Evolutionary conservation across 2,113 vertebrate genomes (phyloP), one percentile per base, ranked within the genome.

Genomic region (Lasiurus cinereus): DNA sequence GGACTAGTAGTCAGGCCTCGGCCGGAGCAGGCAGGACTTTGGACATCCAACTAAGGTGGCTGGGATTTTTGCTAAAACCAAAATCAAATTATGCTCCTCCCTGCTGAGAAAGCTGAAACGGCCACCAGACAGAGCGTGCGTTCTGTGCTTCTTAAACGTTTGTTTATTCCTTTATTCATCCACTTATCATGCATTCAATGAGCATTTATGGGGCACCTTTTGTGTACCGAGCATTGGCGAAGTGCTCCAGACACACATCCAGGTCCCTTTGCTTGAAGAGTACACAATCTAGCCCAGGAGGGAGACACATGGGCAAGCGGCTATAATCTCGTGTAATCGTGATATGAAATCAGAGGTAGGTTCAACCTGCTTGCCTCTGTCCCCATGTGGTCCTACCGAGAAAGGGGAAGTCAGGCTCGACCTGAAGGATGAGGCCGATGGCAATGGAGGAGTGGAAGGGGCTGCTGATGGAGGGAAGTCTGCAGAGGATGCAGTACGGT

Each of bases 21-120:
- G n/a, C 50, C 3, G 0, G 33, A 4, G 19, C 0, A 1, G 56
- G 21, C 56, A 56, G 64, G 50, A 27, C 16, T 39, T 21, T 36
- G 33, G 33, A 29, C 8, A 27, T 4, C 27, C 33, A 54, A 24
- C 31, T 33, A 62, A 80, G 9, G 4, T 52, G 50, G n/a, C 48
- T 21, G n/a, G 72, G 24, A 56, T 22, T 70, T 84, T 84, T 69
- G 54, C 67, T 92, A 78, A 87, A 72, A 56, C 56, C 27, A 1
- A 88, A 78, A 78, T 66, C 3, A 6, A 27, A 67, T 77, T 56
- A 19, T 2, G 46, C 84, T 13, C 5, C 15, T 33, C n/a, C 21
- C 24, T 27, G 33, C 6, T 46, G 66, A 6, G 15, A 67, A 90
- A 50, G 19, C 29, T 39, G 16, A 31, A 29, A 10, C 6, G 21